Evolutionary conservation across 2,888 invertebrate species (phyloP).

Genomic region (Campaea margaritaria): DNA sequence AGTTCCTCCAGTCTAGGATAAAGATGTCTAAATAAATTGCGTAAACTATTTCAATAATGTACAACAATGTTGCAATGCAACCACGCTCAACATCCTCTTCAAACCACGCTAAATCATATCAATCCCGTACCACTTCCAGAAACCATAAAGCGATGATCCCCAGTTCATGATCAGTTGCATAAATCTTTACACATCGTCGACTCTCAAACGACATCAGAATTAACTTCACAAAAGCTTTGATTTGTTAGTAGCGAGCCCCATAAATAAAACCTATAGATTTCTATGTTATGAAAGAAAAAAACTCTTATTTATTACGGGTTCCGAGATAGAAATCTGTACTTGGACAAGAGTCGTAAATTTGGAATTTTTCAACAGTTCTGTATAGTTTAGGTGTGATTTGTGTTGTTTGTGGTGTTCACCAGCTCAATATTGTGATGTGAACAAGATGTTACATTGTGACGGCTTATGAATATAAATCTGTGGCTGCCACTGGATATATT

Average conservation of each 20-base stretch:
- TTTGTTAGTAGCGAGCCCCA: conserved; percentile 70
- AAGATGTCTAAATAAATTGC: too few relatives aligned
- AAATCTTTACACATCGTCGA: conserved; percentile 74
- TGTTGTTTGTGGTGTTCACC: conserved; percentile 14
- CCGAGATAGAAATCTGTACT: conserved; percentile 60
- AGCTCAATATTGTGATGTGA: not conserved
- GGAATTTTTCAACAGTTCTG: conserved; percentile 40
- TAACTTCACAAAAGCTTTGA: conserved; percentile 68
- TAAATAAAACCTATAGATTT: conserved; percentile 62
- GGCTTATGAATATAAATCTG: too few relatives aligned
- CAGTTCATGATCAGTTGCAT: conserved; percentile 51
- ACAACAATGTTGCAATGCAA: too few relatives aligned
- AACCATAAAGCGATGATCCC: conserved; percentile 18
- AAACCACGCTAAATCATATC: not conserved
- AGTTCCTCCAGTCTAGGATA: too few relatives aligned
- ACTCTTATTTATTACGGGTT: conserved; percentile 70
- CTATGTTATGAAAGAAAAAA: conserved; percentile 59
- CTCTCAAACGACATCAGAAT: conserved; percentile 57
- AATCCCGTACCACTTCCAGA: conserved; percentile 39
- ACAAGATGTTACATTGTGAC: not conserved
- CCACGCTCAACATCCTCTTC: not conserved
- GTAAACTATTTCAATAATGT: too few relatives aligned
- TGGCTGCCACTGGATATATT: too few relatives aligned
- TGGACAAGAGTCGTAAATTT: conserved; percentile 42
- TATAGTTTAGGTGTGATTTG: conserved; percentile 17